Base-by-base conservation (phyloP, 2,797 vertebrate species). In the Novumbra hubbsi region DNA sequence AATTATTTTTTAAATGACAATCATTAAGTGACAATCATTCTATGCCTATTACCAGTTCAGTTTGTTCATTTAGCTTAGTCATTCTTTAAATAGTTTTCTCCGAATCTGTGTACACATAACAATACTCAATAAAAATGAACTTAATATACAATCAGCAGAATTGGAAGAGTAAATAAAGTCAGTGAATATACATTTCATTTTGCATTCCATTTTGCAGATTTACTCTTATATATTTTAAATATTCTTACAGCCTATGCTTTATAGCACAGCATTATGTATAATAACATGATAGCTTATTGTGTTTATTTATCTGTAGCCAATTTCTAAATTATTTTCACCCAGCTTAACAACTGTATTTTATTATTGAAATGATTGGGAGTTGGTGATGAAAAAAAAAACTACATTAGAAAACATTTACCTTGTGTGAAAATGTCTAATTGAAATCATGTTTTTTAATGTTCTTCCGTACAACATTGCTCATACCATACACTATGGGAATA, bases 41-140 rank as follows among this genome's bases (percentile, higher is more conserved):
- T 70, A 71, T 82, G 49, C 64, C 55, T 62, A 64, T 76, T 68
- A 78, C 83, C 86, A 88, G 81, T 85, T 90, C 86, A 88, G 62
- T 78, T 68, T 73, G 57, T 80, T 55, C 24, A 77, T 68, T 73
- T 24, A 45, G 41, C 9, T 2, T 45, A 60, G 12, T 27, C 52
- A 55, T 55, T 8, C 52, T 2, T 77, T 1, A 49, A 80, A 76
- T 71, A n/a, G 57, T 72, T 74, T 21, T 68, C 55, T 63, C 2
- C 14, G 60, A 24, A 30, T 28, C 15, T 65, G 16, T 32, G 30
- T 65, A 32, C 63, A 65, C 63, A 30, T 57, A 2, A 32, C 9
- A 16, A 17, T 5, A 60, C 21, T 24, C 6, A 38, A 3, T 65
- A 19, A 74, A 86, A 57, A 24, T 57, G 55, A 24, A 24, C 19